Percentiles rank a stretch among this genome's conserved stretches.
These are phyloP conservation scores for Apteryx mantelli DNA, from an alignment of 2,113 vertebrate species.

Conservation along the genomic window DNA sequence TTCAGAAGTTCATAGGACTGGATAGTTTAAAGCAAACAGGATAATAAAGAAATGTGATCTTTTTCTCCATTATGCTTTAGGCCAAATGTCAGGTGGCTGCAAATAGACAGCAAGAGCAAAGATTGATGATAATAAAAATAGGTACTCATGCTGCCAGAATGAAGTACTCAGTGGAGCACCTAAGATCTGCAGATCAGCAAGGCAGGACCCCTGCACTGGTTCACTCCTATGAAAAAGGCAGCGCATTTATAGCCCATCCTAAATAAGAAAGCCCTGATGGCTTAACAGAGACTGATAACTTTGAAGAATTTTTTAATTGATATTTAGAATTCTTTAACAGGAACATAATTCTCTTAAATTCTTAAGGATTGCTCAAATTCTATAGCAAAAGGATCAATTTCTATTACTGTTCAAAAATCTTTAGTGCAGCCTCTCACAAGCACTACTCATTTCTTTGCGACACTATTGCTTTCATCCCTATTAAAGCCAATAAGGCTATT, in stretches of 20 bases:
- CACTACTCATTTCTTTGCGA: background rate
- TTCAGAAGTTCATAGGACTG: background rate
- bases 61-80: background rate
- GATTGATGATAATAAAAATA: background rate
- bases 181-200: background rate
- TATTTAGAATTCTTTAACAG: slow-evolving; percentile 7
- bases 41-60: background rate
- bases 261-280: background rate
- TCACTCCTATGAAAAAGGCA: background rate
- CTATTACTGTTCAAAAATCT: background rate
- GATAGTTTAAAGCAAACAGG: background rate
- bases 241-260: background rate
- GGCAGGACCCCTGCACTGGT: background rate
- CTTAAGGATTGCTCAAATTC: background rate
- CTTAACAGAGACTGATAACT: background rate
- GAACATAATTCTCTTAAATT: slow-evolving; percentile 24
- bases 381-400: background rate
- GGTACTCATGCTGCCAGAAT: background rate
- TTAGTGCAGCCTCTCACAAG: background rate
- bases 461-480: slow-evolving; percentile 31
- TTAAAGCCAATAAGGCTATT: slow-evolving; percentile 12
- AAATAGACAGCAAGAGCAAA: background rate
- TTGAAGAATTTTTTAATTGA: background rate
- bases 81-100: background rate
- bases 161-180: background rate